Base-by-base conservation (phyloP, 2,888 invertebrate genomes). In the Stomorhina lunata region DNA sequence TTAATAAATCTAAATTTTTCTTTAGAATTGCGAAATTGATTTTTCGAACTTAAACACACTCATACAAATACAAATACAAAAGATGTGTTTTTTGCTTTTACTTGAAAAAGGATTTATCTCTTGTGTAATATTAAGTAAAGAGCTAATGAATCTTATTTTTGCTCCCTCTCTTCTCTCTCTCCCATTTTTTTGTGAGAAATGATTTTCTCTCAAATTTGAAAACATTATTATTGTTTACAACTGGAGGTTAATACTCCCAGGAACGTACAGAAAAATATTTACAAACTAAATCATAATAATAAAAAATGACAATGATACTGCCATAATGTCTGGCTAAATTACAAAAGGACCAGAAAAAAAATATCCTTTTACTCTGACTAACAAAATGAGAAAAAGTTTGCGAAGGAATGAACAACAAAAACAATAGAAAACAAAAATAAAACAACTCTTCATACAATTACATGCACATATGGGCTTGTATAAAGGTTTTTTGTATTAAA, bases 1-100 rank as follows among this genome's bases (percentile, higher is more conserved):
- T 50, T 20, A 75, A 53, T 25, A 17, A 71, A 27, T 53, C 20
- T 32, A 12, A 50, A 20, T 43, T 69, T 59, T 65, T 73, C 40
- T 57, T 81, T 66, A 65, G 68, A 83, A 85, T 88, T 89, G 88
- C 86, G 87, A 89, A 89, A 89, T 89, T 89, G 88, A 89, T 89
- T 89, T 89, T 89, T 89, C 88, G 80, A 83, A 83, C 63, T 82
- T 78, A 66, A 45, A 76, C 25, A 69, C 50, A 48, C 72, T 34
- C 72, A 79, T 32, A 50, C 45, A 72, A 78, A 40, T 48, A 48
- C 57, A 53, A 34, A n/a, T 17, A 37, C 27, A 50, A 9, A 55
- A 6, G 15, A 29, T 27, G 32, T 76, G 17, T 48, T 22, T 57
- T 34, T 63, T 32, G 4, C 29, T 32, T 45, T 76, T 25, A 6